phyloP scores from a whole-genome alignment of 2,888 invertebrate genomes.

The Nymphalis urticae region DNA sequence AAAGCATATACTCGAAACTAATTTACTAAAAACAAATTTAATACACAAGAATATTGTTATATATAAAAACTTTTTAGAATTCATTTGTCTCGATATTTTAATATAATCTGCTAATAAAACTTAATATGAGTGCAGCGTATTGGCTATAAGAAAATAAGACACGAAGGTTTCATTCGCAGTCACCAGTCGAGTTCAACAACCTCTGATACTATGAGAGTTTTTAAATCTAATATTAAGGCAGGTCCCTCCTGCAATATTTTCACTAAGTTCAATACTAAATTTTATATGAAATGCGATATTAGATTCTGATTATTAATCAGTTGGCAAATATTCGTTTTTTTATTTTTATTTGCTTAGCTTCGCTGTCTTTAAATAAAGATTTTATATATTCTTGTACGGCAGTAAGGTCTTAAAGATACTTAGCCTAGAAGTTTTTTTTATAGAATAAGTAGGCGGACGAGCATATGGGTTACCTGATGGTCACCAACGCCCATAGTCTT shows the following conservation, averaged over 20 bases:
- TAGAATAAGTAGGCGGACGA: too few relatives aligned
- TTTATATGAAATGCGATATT: neutral
- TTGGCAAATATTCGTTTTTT: too few relatives aligned
- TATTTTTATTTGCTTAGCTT: neutral
- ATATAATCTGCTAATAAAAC: neutral
- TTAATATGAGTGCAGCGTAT: neutral
- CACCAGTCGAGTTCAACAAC: neutral
- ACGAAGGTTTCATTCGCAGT: neutral
- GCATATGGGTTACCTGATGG: too few relatives aligned
- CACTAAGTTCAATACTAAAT: neutral
- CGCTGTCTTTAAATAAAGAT: too few relatives aligned
- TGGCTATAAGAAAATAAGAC: conserved; percentile 8
- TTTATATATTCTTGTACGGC: too few relatives aligned
- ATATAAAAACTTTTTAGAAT: neutral
- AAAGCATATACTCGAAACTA: too few relatives aligned
- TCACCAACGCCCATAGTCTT: too few relatives aligned
- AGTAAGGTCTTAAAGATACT: too few relatives aligned
- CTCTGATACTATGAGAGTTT: neutral
- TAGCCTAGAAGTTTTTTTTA: too few relatives aligned
- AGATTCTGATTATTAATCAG: neutral
- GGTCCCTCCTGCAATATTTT: neutral
- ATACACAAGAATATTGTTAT: neutral
- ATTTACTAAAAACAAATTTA: neutral
- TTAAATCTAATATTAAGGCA: neutral
- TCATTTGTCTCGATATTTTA: neutral